phyloP scores from a whole-genome alignment of 1,140 invertebrate genomes.

The Eurosta solidaginis region DNA sequence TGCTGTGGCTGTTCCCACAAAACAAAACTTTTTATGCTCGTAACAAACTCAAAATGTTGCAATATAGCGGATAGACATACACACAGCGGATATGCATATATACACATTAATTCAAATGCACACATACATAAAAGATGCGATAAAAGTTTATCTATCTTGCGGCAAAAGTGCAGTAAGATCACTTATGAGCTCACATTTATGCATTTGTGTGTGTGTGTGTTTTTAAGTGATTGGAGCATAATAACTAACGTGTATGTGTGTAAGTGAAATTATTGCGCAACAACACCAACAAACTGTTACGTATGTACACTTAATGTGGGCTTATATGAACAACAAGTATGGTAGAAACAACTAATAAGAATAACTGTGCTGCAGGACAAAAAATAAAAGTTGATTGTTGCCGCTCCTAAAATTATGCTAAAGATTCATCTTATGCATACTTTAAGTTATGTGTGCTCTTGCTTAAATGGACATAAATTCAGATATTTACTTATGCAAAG shows the following conservation, averaged over 20 bases:
- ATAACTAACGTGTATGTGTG: no score
- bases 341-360: background rate
- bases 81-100: background rate
- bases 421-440: background rate
- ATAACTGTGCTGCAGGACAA: no score
- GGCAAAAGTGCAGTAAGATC: constrained; percentile 12
- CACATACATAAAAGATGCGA: background rate
- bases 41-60: background rate
- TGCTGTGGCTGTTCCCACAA: no score
- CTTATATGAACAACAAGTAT: background rate
- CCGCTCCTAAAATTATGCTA: background rate
- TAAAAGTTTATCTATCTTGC: constrained; percentile 21
- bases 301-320: background rate
- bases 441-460: no score
- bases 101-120: background rate
- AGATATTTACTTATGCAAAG: no score
- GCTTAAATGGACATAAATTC: no score
- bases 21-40: background rate
- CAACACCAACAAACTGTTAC: background rate
- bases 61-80: background rate
- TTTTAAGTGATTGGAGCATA: background rate
- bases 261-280: constrained; percentile 7
- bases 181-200: background rate
- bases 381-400: background rate
- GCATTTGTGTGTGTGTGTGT: background rate